Conservation (phyloP, 2,113 vertebrate species). For the Oostethus manadensis region DNA sequence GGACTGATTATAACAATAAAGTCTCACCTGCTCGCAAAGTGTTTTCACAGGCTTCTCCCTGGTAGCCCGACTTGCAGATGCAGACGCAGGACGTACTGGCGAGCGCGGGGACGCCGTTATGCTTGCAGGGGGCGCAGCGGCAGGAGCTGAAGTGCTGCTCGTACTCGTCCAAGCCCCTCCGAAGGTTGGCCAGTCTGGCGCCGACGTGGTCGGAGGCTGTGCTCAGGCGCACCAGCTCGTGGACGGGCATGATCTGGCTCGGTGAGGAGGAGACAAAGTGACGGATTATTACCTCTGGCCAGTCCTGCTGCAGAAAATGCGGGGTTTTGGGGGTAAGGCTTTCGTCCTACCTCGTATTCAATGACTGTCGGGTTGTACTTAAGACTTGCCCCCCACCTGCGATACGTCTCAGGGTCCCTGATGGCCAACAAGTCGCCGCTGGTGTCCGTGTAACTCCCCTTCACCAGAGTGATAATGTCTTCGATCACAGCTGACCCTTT, state of each 20-base stretch:
- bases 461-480: constrained; percentile 74
- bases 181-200: constrained; percentile 70
- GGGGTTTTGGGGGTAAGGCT: no score
- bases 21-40: constrained; percentile 38
- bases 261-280: background rate
- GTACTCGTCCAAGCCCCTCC: constrained; percentile 75
- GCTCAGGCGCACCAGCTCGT: constrained; percentile 76
- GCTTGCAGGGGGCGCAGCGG: constrained; percentile 77
- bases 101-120: constrained; percentile 77
- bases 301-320: no score
- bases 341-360: constrained; percentile 84
- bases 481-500: constrained; percentile 48
- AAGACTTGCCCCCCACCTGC: constrained; percentile 83
- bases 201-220: constrained; percentile 56
- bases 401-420: constrained; percentile 68
- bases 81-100: constrained; percentile 73
- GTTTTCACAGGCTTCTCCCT: constrained; percentile 76
- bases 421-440: constrained; percentile 53
- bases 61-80: constrained; percentile 65
- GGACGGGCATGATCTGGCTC: constrained; percentile 77
- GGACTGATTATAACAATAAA: no score
- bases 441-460: constrained; percentile 69
- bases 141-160: constrained; percentile 81
- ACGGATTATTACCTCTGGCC: background rate
- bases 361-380: constrained; percentile 88